Evolutionary conservation across 2,797 vertebrate genomes (phyloP), one percentile per base, ranked within the genome.

Genomic region (Xyrichtys novacula): DNA sequence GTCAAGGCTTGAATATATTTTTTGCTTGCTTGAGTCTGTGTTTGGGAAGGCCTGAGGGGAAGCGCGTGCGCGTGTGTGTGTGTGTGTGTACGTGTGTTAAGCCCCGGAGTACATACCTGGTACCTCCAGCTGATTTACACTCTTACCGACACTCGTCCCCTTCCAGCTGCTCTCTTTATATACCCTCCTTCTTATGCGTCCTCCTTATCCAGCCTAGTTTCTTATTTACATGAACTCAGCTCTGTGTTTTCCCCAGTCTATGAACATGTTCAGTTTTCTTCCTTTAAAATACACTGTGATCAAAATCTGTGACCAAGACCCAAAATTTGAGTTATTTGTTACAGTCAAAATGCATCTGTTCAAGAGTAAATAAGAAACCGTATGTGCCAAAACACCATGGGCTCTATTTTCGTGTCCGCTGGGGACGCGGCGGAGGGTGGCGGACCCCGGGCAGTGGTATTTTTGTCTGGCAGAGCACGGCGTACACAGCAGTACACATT

Each of bases 41-140:
- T 62, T 74, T 71, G 48, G 26, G 15, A 44, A 34, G 65, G 59
- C 82, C 75, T 34, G 47, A 50, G 67, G 78, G 43, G 7, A 20
- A 12, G 22, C 17, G 1, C 52, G 59, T 49, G 26, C 20, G 62
- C 38, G 38, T 40, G 25, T 44, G 60, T 49, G 52, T 42, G 43
- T 38, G 31, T 28, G 43, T 7, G n/a, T 17, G 16, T 19, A 29
- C 26, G 26, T 68, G 61, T 73, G 40, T 66, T 62, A 71, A 31
- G 63, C 74, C 69, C 60, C 20, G 12, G 43, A 80, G 74, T 59
- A 38, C 74, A 60, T 78, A 79, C 78, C 76, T 70, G 74, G 56
- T 72, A 83, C 62, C 73, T 81, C 62, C 60, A 36, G 36, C 61
- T 84, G 84, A 86, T 54, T 52, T 58, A 49, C 65, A 88, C 74